These are phyloP conservation scores for Neopelma chrysocephalum DNA, from an alignment of 2,797 vertebrate genomes.

Conservation along the genomic window DNA sequence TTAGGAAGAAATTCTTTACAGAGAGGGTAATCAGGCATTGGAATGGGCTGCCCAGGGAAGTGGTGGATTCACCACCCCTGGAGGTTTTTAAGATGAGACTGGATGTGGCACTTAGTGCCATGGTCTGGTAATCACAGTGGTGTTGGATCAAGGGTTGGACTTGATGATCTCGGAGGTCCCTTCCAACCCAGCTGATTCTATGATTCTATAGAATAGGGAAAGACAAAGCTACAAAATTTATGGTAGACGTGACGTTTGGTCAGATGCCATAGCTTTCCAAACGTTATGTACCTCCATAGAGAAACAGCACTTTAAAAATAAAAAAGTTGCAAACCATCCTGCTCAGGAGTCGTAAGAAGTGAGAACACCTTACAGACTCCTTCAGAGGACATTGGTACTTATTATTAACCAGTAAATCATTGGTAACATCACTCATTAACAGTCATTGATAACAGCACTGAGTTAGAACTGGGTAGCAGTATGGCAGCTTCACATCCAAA, in stretches of 20 bases:
- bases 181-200: too few species aligned
- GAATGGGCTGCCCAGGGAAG: too few species aligned
- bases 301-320: neutral
- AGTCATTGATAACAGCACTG: rapidly evolving
- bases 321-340: neutral
- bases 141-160: too few species aligned
- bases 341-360: neutral
- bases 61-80: too few species aligned
- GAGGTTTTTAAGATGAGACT: too few species aligned
- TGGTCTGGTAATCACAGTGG: too few species aligned
- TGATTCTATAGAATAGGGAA: neutral
- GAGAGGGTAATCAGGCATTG: too few species aligned
- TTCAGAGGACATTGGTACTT: neutral
- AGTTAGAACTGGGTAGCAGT: neutral
- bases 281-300: neutral
- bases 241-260: neutral
- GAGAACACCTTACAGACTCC: neutral
- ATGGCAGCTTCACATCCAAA: neutral
- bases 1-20: too few species aligned
- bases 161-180: too few species aligned
- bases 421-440: neutral
- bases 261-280: neutral
- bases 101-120: too few species aligned
- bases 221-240: neutral
- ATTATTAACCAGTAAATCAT: neutral